Conservation (phyloP, 2,888 invertebrate genomes). For the Galerucella calmariensis region DNA sequence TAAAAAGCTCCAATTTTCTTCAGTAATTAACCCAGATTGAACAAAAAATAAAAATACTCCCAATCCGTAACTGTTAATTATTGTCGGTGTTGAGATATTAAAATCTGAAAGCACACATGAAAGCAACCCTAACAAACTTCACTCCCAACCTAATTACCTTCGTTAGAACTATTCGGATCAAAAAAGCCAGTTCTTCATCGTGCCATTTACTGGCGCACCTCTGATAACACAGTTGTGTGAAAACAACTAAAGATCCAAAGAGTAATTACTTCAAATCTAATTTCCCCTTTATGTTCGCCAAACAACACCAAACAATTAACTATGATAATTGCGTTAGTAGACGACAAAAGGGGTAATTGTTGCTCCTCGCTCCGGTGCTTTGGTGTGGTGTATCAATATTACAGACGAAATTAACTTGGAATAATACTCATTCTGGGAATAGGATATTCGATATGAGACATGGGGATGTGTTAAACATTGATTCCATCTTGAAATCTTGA, state of each 20-base stretch:
- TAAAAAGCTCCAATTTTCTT: too few species aligned
- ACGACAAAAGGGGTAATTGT: conserved; percentile 21
- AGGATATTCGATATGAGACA: conserved; percentile 4
- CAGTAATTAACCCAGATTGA: too few species aligned
- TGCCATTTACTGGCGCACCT: neutral
- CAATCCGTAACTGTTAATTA: neutral
- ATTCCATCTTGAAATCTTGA: neutral
- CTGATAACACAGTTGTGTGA: conserved; percentile 2
- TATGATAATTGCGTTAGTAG: conserved; percentile 20
- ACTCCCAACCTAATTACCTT: neutral
- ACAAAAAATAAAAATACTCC: neutral
- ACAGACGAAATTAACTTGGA: conserved; percentile 18
- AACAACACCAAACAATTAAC: conserved; percentile 20
- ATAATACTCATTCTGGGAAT: conserved; percentile 14
- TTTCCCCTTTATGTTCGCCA: conserved; percentile 18
- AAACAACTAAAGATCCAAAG: neutral
- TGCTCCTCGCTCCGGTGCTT: conserved; percentile 11
- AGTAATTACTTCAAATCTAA: conserved; percentile 19
- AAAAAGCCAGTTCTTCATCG: neutral
- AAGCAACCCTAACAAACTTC: neutral
- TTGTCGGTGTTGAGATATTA: neutral
- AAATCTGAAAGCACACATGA: neutral
- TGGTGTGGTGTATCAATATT: conserved; percentile 25
- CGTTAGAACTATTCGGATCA: neutral
- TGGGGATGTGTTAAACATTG: conserved; percentile 6